phyloP scores from a whole-genome alignment of 2,797 vertebrate species.

The Perodicticus potto region DNA sequence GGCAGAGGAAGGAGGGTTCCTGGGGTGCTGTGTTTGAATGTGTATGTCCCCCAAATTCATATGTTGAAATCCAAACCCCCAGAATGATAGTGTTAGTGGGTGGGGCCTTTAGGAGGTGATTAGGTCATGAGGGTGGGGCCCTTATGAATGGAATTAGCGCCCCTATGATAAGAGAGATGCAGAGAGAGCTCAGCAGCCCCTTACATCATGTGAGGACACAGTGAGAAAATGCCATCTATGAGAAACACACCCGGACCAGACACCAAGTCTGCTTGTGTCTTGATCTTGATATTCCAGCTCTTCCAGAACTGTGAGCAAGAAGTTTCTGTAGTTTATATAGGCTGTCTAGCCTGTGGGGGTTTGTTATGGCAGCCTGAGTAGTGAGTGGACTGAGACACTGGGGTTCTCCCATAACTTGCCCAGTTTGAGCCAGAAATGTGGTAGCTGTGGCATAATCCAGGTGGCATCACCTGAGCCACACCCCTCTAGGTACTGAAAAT shows the following conservation, averaged over 20 bases:
- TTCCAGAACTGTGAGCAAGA: background rate
- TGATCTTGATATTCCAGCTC: background rate
- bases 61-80: background rate
- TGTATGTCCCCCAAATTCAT: background rate
- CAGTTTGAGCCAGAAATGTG: background rate
- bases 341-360: fast-evolving
- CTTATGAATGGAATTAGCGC: background rate
- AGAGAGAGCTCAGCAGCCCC: background rate
- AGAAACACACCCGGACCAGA: background rate
- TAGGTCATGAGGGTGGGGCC: background rate
- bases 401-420: background rate
- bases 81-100: background rate
- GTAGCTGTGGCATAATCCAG: background rate
- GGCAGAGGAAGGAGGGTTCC: background rate
- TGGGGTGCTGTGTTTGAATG: background rate
- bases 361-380: background rate
- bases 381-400: background rate
- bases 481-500: background rate
- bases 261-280: too few species aligned
- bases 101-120: background rate
- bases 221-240: background rate
- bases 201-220: fast-evolving
- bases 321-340: background rate
- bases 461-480: too few species aligned
- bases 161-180: background rate